Evolutionary conservation across 2,113 vertebrate genomes (phyloP).

Genomic region (Bungarus multicinctus): DNA sequence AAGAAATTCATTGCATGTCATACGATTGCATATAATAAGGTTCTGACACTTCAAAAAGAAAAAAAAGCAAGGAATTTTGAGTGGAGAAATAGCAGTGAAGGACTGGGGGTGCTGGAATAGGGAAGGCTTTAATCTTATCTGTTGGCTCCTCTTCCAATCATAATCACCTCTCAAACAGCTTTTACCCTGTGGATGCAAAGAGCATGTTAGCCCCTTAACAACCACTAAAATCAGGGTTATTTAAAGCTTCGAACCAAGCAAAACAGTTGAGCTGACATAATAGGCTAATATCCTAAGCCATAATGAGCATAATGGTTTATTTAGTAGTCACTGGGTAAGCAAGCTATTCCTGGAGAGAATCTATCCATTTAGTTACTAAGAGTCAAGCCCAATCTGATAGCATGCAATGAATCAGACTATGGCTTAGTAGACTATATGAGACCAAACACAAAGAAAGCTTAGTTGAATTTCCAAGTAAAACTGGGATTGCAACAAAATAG

Average conservation of each 20-base stretch:
- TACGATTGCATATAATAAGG: not conserved
- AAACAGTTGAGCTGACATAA: not conserved
- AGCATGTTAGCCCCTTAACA: not conserved
- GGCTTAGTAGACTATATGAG: not conserved
- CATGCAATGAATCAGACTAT: not conserved
- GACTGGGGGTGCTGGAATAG: not conserved
- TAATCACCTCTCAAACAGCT: not conserved
- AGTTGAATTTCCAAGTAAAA: not conserved
- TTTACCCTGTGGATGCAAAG: not conserved
- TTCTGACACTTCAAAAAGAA: not conserved
- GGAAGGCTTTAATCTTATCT: not conserved
- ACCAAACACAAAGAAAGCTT: not conserved
- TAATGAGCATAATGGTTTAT: not conserved
- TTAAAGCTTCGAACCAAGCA: not conserved
- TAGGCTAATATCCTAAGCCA: not conserved
- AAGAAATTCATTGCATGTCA: not conserved
- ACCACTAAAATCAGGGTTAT: not conserved
- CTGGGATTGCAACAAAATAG: not conserved
- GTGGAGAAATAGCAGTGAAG: not conserved
- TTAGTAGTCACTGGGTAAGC: not conserved
- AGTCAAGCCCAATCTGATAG: not conserved
- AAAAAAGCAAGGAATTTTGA: not conserved
- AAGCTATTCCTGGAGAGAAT: not conserved
- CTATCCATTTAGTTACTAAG: not conserved
- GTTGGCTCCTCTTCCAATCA: not conserved